A percentile compares a stretch with the other conserved stretches of the same genome.
These are phyloP conservation scores for Phycodurus eques DNA, from an alignment of 2,113 vertebrate genomes.

Conservation along the genomic window DNA sequence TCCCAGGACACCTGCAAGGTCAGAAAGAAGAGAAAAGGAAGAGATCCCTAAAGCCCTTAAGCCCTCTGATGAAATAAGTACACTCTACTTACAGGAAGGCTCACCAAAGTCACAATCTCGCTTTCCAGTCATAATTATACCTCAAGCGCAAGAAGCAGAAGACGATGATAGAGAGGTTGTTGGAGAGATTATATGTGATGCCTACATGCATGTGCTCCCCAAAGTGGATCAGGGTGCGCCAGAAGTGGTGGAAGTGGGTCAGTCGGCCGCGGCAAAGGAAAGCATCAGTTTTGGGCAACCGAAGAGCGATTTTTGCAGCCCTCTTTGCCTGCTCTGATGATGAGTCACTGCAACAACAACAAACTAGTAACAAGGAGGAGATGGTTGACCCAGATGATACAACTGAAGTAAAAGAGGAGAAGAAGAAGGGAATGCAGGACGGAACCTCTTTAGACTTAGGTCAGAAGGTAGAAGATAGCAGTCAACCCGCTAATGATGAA, in stretches of 20 bases:
- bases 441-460: constrained; percentile 11
- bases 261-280: constrained; percentile 36
- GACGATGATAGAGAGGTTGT: constrained; percentile 60
- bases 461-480: constrained; percentile 29
- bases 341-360: constrained; percentile 15
- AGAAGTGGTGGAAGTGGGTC: background rate
- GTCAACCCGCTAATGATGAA: constrained; percentile 40
- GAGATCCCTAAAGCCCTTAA: constrained; percentile 18
- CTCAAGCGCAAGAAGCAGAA: constrained; percentile 61
- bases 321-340: constrained; percentile 48
- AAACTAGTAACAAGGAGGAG: background rate
- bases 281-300: constrained; percentile 36
- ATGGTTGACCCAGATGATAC: background rate
- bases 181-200: constrained; percentile 54
- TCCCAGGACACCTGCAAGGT: background rate
- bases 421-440: background rate
- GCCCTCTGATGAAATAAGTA: constrained; percentile 15
- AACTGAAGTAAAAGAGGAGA: background rate
- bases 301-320: constrained; percentile 34
- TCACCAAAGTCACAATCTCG: constrained; percentile 22
- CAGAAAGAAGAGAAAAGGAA: constrained; percentile 11
- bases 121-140: constrained; percentile 65
- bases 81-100: constrained; percentile 23
- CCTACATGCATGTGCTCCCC: background rate
- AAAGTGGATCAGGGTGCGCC: background rate